phyloP scores from a whole-genome alignment of 2,888 invertebrate species.

The Cepaea hortensis region DNA sequence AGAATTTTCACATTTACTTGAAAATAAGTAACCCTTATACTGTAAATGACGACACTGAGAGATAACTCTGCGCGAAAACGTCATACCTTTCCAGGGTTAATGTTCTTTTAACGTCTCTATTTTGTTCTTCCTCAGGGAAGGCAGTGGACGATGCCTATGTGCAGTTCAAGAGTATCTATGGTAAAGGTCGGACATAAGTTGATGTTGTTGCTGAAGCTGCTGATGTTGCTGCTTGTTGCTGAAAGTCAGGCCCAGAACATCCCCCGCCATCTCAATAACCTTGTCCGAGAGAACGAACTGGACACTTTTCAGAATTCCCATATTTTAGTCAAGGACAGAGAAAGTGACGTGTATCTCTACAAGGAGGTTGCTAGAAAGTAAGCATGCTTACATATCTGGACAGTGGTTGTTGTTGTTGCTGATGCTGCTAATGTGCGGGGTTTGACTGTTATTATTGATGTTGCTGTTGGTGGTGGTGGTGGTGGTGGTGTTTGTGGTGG shows the following conservation, averaged over 20 bases:
- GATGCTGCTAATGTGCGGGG: not conserved
- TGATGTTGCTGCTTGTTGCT: conserved; percentile 44
- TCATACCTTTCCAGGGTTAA: too few relatives aligned
- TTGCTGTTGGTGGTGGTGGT: too few relatives aligned
- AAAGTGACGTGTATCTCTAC: conserved; percentile 39
- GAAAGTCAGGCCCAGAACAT: conserved; percentile 33
- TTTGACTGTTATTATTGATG: too few relatives aligned
- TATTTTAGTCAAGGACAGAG: conserved; percentile 35
- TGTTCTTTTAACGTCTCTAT: too few relatives aligned
- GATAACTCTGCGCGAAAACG: too few relatives aligned
- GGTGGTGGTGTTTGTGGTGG: too few relatives aligned
- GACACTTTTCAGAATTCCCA: conserved; percentile 39
- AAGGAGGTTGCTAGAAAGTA: conserved; percentile 40
- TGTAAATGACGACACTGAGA: too few relatives aligned
- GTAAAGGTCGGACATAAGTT: conserved; percentile 41
- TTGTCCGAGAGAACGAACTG: conserved; percentile 14
- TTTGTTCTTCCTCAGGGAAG: not conserved
- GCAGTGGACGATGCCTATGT: conserved; percentile 45
- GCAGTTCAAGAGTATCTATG: conserved; percentile 9
- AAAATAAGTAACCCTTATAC: too few relatives aligned
- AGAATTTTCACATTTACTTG: too few relatives aligned
- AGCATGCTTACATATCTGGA: not conserved
- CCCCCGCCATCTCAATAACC: conserved; percentile 4
- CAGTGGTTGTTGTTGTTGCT: too few relatives aligned
- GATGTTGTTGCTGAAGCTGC: conserved; percentile 33